phyloP scores from a whole-genome alignment of 2,888 invertebrate genomes.

The Hoplodrina blanda region DNA sequence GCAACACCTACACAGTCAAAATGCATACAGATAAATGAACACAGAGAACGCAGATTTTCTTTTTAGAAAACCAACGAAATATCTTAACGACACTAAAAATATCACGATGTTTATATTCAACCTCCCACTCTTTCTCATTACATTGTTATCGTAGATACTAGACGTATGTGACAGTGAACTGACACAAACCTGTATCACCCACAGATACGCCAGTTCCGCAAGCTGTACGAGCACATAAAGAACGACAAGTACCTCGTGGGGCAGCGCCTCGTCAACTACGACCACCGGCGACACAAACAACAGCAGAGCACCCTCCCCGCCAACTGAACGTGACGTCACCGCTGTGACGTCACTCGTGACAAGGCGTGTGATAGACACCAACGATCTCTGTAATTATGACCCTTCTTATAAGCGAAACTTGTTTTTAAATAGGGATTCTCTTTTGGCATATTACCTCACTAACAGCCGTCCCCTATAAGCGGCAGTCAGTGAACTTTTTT shows the following conservation, averaged over 20 bases:
- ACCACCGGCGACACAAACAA: slow-evolving; percentile 93
- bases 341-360: slow-evolving; percentile 51
- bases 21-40: too few species aligned
- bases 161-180: not conserved
- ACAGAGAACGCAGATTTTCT: too few species aligned
- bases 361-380: slow-evolving; percentile 51
- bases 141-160: too few species aligned
- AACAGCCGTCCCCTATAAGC: slow-evolving; percentile 1
- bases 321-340: slow-evolving; percentile 72
- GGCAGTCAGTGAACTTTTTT: slow-evolving; percentile 34
- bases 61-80: too few species aligned
- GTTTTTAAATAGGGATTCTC: slow-evolving; percentile 50
- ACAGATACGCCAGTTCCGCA: slow-evolving; percentile 97
- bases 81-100: too few species aligned
- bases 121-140: too few species aligned
- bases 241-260: slow-evolving; percentile 99
- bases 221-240: slow-evolving; percentile 99
- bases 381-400: slow-evolving; percentile 59
- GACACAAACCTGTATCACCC: not conserved
- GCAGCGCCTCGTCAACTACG: slow-evolving; percentile 98
- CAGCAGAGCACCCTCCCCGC: slow-evolving; percentile 74
- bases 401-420: slow-evolving; percentile 65
- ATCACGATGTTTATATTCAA: too few species aligned
- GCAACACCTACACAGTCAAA: too few species aligned
- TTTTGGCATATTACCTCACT: slow-evolving; percentile 51